Percentiles rank a stretch among this genome's conserved stretches.
These are phyloP conservation scores for Eilema depressum DNA, from an alignment of 2,888 invertebrate genomes.

Conservation along the genomic window DNA sequence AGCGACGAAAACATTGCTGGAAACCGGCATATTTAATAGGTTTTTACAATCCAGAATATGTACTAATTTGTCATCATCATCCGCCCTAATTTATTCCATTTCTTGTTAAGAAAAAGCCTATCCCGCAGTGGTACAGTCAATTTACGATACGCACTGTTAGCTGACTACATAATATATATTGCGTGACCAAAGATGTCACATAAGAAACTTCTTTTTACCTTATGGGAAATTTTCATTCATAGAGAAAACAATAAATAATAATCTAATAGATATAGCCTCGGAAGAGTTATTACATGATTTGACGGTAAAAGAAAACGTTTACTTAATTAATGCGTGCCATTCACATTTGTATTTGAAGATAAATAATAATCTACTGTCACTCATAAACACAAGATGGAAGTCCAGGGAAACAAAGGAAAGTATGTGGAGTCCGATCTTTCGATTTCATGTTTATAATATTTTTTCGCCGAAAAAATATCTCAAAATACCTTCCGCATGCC, in stretches of 20 bases:
- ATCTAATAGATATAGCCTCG: background rate
- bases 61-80: too few relatives aligned
- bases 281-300: background rate
- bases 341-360: background rate
- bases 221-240: background rate
- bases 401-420: background rate
- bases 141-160: background rate
- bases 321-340: background rate
- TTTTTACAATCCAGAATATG: too few relatives aligned
- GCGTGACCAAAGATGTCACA: too few relatives aligned
- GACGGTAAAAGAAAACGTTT: background rate
- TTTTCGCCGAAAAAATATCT: background rate
- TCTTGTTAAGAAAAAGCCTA: background rate
- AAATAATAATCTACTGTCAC: background rate
- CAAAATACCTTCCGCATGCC: background rate
- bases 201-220: too few relatives aligned
- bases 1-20: background rate
- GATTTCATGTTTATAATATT: background rate
- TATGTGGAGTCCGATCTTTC: background rate
- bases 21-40: background rate
- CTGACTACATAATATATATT: too few relatives aligned
- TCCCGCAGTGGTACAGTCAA: background rate
- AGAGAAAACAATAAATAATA: too few relatives aligned
- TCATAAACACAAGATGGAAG: background rate
- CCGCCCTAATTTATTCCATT: background rate